Percentiles rank a stretch among this genome's conserved stretches.
These are phyloP conservation scores for Pseudolaguvia tuberculata DNA, from an alignment of 2,113 vertebrate species.

Conservation along the genomic window DNA sequence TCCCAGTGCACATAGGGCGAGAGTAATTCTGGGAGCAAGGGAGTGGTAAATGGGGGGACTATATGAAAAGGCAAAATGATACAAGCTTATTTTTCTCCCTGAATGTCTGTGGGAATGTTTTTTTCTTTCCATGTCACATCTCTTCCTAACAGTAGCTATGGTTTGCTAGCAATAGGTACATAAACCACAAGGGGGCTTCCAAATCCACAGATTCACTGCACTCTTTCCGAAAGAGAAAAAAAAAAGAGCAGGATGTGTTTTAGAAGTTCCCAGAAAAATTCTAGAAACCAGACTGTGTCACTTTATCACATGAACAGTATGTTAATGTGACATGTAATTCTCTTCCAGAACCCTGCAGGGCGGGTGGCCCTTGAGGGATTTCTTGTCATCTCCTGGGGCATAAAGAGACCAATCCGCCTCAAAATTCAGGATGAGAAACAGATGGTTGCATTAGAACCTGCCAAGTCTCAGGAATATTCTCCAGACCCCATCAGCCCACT, in stretches of 20 bases:
- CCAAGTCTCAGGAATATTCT: conserved; percentile 53
- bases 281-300: neutral
- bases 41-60: neutral
- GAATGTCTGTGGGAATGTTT: no score
- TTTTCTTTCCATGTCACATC: neutral
- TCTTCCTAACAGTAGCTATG: neutral
- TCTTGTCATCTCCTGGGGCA: conserved; percentile 86
- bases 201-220: neutral
- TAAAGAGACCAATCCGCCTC: conserved; percentile 78
- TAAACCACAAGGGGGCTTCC: conserved; percentile 11
- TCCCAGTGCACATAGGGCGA: no score
- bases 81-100: neutral
- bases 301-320: neutral
- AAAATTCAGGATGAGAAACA: conserved; percentile 90
- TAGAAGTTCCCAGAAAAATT: neutral
- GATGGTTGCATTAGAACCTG: conserved; percentile 50
- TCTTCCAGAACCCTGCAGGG: conserved; percentile 53
- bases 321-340: conserved; percentile 7
- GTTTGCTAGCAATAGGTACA: no score
- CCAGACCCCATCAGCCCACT: conserved; percentile 62
- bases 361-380: conserved; percentile 77
- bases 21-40: no score
- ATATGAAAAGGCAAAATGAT: no score
- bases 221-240: neutral
- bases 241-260: neutral